A percentile compares a stretch with the other conserved stretches of the same genome.
phyloP scores from a whole-genome alignment of 2,888 invertebrate species.

The Ophraella communa region DNA sequence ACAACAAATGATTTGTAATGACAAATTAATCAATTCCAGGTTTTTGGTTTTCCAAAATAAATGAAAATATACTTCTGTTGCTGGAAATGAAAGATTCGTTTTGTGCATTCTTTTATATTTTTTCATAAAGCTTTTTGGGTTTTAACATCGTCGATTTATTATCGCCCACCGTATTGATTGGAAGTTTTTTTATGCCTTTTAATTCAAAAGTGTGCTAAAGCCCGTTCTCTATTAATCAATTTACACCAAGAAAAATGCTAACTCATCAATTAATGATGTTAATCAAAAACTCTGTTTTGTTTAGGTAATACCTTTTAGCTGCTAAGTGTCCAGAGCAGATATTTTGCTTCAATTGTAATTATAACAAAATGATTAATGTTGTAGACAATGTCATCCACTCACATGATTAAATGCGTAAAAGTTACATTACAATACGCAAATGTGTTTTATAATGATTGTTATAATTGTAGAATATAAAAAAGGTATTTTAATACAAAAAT shows the following conservation, averaged over 20 bases:
- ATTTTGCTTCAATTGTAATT: no score
- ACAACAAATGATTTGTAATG: no score
- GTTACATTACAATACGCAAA: no score
- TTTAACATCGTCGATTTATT: not conserved
- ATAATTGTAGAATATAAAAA: no score
- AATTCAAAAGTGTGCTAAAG: not conserved
- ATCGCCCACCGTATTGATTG: not conserved
- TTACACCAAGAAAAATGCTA: slow-evolving; percentile 10
- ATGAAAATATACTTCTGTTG: not conserved
- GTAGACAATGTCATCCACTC: no score
- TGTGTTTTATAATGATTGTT: no score
- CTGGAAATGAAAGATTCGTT: not conserved
- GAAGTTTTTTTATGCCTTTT: slow-evolving; percentile 1
- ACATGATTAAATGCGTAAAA: no score
- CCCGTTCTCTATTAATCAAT: slow-evolving; percentile 9
- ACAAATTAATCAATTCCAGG: not conserved
- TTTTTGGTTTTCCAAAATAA: not conserved
- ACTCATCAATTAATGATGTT: slow-evolving; percentile 9
- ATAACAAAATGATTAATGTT: no score
- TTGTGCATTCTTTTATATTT: not conserved
- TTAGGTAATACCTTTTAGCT: slow-evolving; percentile 1
- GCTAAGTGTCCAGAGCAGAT: not conserved
- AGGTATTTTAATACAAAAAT: no score
- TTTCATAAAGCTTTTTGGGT: not conserved
- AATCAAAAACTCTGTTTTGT: slow-evolving; percentile 2